Percentiles rank a stretch among this genome's conserved stretches.
Conservation (phyloP, 92 coral and sea anemone species). For the Nematostella vectensis region DNA sequence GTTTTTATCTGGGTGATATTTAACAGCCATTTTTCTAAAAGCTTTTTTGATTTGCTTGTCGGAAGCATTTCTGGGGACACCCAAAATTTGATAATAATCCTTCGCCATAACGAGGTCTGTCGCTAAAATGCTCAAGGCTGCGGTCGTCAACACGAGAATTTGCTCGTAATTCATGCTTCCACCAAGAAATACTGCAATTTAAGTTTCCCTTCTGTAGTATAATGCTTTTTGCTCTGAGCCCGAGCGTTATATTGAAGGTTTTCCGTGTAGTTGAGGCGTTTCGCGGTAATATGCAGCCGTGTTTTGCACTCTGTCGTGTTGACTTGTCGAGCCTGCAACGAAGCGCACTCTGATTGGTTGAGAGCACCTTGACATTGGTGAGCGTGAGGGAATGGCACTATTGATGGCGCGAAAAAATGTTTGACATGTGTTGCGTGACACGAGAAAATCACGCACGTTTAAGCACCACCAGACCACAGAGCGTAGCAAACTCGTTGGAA, state of each 20-base stretch:
- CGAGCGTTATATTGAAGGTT: too few species aligned
- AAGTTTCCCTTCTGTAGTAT: background rate
- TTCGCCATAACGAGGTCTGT: slow-evolving; percentile 81
- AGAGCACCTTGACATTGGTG: slow-evolving; percentile 30
- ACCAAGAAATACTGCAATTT: too few species aligned
- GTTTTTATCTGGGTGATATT: slow-evolving; percentile 95
- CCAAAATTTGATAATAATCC: slow-evolving; percentile 91
- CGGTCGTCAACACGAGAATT: slow-evolving; percentile 72
- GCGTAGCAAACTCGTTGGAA: too few species aligned
- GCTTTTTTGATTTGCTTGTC: slow-evolving; percentile 96
- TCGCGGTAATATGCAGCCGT: too few species aligned
- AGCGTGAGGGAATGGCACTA: slow-evolving; percentile 22
- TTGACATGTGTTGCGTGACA: too few species aligned
- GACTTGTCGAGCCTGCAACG: slow-evolving; percentile 37
- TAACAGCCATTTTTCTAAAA: slow-evolving; percentile 84
- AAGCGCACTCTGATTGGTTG: slow-evolving; percentile 67
- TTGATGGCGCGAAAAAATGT: too few species aligned
- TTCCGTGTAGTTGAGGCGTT: too few species aligned
- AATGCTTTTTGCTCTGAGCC: background rate
- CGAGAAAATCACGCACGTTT: too few species aligned
- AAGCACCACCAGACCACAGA: too few species aligned
- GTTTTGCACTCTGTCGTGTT: slow-evolving; percentile 29
- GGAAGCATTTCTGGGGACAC: slow-evolving; percentile 79
- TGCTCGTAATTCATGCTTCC: slow-evolving; percentile 87
- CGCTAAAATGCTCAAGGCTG: slow-evolving; percentile 74